phyloP scores from a whole-genome alignment of 2,113 vertebrate species.

The Alces alces region DNA sequence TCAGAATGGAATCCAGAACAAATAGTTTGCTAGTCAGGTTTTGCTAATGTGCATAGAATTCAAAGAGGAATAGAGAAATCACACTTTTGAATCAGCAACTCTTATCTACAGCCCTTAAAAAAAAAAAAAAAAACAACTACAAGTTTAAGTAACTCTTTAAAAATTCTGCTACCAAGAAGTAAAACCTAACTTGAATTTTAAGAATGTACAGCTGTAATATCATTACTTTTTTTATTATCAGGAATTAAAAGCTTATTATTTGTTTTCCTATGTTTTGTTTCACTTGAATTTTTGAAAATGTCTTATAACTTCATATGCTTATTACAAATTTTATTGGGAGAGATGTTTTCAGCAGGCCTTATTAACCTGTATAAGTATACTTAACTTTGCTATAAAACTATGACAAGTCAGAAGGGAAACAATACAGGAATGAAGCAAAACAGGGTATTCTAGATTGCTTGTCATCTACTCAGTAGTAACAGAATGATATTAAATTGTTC shows the following conservation, averaged over 20 bases:
- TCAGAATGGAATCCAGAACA: not conserved
- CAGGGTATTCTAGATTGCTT: not conserved
- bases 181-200: not conserved
- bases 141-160: not conserved
- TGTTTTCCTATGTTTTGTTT: not conserved
- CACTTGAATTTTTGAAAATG: not conserved
- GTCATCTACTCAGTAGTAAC: not conserved
- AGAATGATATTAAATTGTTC: not conserved
- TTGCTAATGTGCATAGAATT: not conserved
- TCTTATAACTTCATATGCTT: not conserved
- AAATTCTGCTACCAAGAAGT: not conserved
- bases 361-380: not conserved
- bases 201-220: not conserved
- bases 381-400: not conserved
- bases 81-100: not conserved
- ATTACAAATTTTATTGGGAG: not conserved
- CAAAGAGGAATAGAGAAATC: not conserved
- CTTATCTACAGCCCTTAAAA: not conserved
- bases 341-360: not conserved
- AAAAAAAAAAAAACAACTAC: not conserved
- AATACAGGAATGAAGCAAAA: not conserved
- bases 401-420: not conserved
- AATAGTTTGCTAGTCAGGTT: not conserved
- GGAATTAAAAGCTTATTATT: not conserved
- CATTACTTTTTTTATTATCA: not conserved